Evolutionary conservation across 2,888 invertebrate genomes (phyloP), one percentile per base, ranked within the genome.

Genomic region (Steinernema hermaphroditum): DNA sequence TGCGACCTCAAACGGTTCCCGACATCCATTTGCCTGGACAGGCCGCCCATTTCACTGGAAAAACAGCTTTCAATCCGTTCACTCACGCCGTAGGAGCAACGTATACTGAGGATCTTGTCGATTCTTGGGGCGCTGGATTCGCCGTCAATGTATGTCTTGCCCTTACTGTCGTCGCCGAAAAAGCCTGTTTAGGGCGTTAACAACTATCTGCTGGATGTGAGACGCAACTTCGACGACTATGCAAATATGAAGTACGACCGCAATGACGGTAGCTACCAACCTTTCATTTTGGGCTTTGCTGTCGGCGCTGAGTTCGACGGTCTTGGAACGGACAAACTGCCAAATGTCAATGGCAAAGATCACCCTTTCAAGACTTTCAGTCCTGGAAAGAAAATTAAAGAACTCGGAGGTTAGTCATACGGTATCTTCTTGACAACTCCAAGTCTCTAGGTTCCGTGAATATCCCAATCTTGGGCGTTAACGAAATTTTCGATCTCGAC

Each of bases 11-110:
- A 69, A 77, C 81, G 12, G 83, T 83, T 1, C 80, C 81, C 0
- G 82, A 82, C 69, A 77, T 83, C 19, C 75, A 74, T 72, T 72
- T 82, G 27, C 82, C 82, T 9, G 82, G 82, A 24, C 82, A 82
- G 71, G 72, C 72, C 19, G 79, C 80, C 16, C 62, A 68, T 4
- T 82, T 82, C 69, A 76, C 78, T 72, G 82, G 82, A 78, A 78
- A 80, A 76, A 81, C 82, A 16, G 80, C 83, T 41, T 82, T 83
- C 80, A 83, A 83, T 70, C 83, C 83, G 19, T 83, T 83, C 73
- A 82, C 82, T 24, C 80, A 83, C 44, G 80, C 81, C 29, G 78
- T 82, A 24, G 75, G 80, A 37, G 83, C 83, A 4, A 78, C 79
- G 43, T 83, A 73, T 75, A 81, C 78, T 54, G 83, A 83, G 76